Percentiles rank a stretch among this genome's conserved stretches.
phyloP scores from a whole-genome alignment of 2,113 vertebrate species.

The Mormyrus lacerda region DNA sequence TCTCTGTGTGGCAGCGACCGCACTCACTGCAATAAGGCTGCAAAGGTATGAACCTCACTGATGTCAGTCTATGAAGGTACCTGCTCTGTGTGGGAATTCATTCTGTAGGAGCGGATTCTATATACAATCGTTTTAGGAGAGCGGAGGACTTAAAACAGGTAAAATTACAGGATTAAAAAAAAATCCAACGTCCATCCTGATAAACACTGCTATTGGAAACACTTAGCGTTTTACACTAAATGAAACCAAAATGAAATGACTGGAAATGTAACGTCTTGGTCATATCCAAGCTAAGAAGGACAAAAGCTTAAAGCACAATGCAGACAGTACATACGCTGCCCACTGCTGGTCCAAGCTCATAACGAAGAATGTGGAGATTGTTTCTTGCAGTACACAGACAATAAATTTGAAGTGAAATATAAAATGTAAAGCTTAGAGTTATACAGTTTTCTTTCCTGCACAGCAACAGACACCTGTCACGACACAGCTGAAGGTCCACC shows the following conservation, averaged over 20 bases:
- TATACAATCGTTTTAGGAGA: neutral
- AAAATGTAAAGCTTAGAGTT: neutral
- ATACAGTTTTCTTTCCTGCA: neutral
- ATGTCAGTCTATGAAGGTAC: neutral
- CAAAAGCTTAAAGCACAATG: neutral
- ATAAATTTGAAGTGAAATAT: neutral
- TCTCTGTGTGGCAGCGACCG: neutral
- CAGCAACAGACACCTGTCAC: neutral
- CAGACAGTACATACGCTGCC: neutral
- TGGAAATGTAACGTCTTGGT: neutral
- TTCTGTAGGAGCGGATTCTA: neutral
- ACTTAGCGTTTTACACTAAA: neutral
- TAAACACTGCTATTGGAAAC: neutral
- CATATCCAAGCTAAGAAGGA: neutral
- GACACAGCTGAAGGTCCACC: neutral
- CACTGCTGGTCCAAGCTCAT: neutral
- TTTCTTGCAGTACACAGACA: neutral
- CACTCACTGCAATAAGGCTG: neutral
- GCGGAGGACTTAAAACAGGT: neutral
- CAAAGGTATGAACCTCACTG: neutral
- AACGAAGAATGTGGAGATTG: neutral
- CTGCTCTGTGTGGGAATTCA: neutral
- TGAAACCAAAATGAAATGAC: neutral
- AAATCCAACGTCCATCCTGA: neutral
- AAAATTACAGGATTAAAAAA: neutral